Conservation (phyloP, 1,140 invertebrate species). For the Euwallacea similis region DNA sequence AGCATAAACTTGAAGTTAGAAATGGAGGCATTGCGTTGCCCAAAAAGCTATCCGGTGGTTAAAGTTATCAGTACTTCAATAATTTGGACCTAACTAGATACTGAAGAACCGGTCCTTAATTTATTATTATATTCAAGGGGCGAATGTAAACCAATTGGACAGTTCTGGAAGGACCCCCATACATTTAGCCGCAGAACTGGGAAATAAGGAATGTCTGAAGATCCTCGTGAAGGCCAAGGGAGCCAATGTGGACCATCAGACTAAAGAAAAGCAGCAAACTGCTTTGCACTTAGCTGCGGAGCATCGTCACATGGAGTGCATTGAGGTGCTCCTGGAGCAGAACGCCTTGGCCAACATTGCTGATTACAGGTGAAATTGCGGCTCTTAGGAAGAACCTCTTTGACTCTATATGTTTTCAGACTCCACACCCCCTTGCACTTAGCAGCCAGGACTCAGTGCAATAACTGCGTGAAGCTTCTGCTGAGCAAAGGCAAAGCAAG, state of each 20-base stretch:
- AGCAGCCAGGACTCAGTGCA: constrained; percentile 71
- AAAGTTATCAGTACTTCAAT: too few relatives aligned
- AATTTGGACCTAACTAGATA: too few relatives aligned
- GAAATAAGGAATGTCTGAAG: constrained; percentile 67
- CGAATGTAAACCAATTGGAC: constrained; percentile 68
- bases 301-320: constrained; percentile 71
- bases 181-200: constrained; percentile 74
- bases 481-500: constrained; percentile 71
- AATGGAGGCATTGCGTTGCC: neutral
- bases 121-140: constrained; percentile 34
- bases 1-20: neutral
- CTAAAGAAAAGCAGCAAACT: constrained; percentile 69
- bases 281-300: constrained; percentile 79
- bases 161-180: constrained; percentile 72
- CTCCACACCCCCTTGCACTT: constrained; percentile 78
- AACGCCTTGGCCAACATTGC: constrained; percentile 69
- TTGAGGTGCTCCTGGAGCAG: constrained; percentile 69
- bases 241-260: constrained; percentile 63
- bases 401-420: constrained; percentile 13
- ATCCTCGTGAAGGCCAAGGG: constrained; percentile 66
- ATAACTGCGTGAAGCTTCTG: constrained; percentile 74
- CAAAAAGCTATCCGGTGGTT: too few relatives aligned
- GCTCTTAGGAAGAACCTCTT: neutral
- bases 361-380: constrained; percentile 60
- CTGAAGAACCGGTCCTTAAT: too few relatives aligned